Evolutionary conservation across 2,888 invertebrate genomes (phyloP), one percentile per base, ranked within the genome.

Genomic region (Nephrotoma guestfalica): DNA sequence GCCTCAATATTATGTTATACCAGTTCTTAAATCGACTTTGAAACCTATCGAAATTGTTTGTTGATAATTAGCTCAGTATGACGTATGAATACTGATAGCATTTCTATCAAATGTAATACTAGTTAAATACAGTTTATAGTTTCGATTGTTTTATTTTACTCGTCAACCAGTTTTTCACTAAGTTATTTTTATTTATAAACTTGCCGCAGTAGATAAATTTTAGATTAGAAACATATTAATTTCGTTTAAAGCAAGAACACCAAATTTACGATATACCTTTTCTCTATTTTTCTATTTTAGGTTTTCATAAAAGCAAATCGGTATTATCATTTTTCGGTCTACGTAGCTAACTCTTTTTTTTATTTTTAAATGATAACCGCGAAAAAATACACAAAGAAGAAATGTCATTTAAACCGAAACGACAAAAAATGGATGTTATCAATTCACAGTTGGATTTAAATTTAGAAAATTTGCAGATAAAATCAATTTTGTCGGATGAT

Each of bases 401-500:
- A 43, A 71, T 71, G 71, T 9, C 71, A 9, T 18, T 71, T 7
- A 71, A 71, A 18, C 30, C 71, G 71, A 71, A 71, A 71, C 71
- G 71, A 71, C 30, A 4, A 71, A 71, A 71, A 71, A 30, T 71
- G 71, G 71, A 71, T 30, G 71, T 71, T 71, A 71, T 30, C 71
- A 71, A 7, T 2, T 71, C 30, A 5, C 11, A 6, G 30, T 9
- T 71, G 18, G 71, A 71, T 71, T 18, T 71, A 2, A 30, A 71
- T 71, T 71, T 71, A 71, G 71, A 71, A 41, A 42, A 84, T 84
- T 41, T 84, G 41, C 13, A 84, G 9, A 41, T 84, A 41, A 91
- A 90, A 88, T 93, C 94, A 0, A 91, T 96, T 11, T 88, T 96
- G 7, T 91, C 93, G 11, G 92, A 94, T 86, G 93, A 94, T 41